Evolutionary conservation across 2,797 vertebrate species (phyloP).

Genomic region (Clarias pachynema): DNA sequence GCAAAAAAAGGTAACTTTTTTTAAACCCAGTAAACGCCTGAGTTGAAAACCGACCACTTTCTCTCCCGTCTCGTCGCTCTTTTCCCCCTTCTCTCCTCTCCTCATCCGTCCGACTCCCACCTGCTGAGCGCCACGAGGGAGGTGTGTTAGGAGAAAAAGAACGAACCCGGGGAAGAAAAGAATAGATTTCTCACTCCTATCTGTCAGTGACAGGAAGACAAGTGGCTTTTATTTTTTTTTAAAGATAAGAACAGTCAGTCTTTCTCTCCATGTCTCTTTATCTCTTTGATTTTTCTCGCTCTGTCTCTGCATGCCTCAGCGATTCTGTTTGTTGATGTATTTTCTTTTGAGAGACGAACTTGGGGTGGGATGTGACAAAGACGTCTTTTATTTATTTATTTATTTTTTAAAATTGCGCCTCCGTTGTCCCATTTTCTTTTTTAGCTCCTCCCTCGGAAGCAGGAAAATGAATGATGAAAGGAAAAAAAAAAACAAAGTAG

Average conservation of each 20-base stretch:
- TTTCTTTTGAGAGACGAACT: conserved; percentile 7
- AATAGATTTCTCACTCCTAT: conserved; percentile 16
- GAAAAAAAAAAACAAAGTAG: neutral
- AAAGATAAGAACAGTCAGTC: conserved; percentile 53
- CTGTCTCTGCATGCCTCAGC: conserved; percentile 14
- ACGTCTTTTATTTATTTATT: neutral
- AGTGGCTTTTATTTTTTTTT: conserved; percentile 38
- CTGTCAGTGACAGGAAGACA: conserved; percentile 46
- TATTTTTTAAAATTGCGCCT: neutral
- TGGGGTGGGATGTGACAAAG: neutral
- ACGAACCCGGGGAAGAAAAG: neutral
- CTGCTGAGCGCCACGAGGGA: conserved; percentile 8
- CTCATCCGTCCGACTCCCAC: neutral
- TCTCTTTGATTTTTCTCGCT: conserved; percentile 32
- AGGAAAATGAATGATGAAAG: neutral
- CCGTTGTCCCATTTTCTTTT: neutral
- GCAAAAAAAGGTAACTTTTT: neutral
- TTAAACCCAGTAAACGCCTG: neutral
- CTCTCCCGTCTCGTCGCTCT: neutral
- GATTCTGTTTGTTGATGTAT: neutral
- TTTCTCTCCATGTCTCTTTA: conserved; percentile 21
- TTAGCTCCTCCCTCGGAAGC: neutral
- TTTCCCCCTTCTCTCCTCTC: neutral
- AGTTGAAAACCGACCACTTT: neutral
- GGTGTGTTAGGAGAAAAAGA: conserved; percentile 23